phyloP scores from a whole-genome alignment of 2,113 vertebrate genomes.

The Catharus minimus region DNA sequence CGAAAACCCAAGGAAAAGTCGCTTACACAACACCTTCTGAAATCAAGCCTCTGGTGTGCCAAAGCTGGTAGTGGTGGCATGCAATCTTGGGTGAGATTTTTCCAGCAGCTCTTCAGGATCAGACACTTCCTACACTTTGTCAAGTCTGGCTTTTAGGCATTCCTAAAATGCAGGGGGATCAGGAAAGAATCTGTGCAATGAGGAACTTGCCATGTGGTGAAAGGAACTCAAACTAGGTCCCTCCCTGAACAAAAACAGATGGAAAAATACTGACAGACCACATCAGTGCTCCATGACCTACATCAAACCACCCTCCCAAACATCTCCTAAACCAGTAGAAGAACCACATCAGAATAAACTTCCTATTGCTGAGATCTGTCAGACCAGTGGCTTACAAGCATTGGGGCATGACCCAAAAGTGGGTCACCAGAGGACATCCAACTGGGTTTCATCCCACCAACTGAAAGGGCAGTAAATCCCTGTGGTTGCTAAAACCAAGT shows the following conservation, averaged over 20 bases:
- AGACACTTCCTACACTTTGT: conserved; percentile 42
- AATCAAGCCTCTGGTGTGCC: background rate
- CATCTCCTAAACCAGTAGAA: conserved; percentile 48
- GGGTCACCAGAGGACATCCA: conserved; percentile 60
- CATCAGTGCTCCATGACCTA: conserved; percentile 62
- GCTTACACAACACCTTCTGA: background rate
- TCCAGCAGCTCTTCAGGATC: conserved; percentile 28
- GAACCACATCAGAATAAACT: conserved; percentile 72
- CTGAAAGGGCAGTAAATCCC: conserved; percentile 51
- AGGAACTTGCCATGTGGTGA: conserved; percentile 51
- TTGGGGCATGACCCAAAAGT: conserved; percentile 51
- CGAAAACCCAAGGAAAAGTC: background rate
- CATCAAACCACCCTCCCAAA: conserved; percentile 60
- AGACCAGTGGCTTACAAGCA: conserved; percentile 30
- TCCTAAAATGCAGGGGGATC: conserved; percentile 39
- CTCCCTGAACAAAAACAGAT: conserved; percentile 71
- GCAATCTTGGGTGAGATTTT: conserved; percentile 7
- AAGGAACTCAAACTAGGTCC: conserved; percentile 53
- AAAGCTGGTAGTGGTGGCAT: background rate
- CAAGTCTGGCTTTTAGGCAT: conserved; percentile 51
- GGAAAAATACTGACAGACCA: conserved; percentile 69
- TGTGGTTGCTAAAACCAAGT: conserved; percentile 40
- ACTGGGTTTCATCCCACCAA: conserved; percentile 41
- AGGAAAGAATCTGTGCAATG: conserved; percentile 54
- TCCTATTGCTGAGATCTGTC: conserved; percentile 62